Evolutionary conservation across 1,140 invertebrate species (phyloP).

Genomic region (Hyles vespertilio): DNA sequence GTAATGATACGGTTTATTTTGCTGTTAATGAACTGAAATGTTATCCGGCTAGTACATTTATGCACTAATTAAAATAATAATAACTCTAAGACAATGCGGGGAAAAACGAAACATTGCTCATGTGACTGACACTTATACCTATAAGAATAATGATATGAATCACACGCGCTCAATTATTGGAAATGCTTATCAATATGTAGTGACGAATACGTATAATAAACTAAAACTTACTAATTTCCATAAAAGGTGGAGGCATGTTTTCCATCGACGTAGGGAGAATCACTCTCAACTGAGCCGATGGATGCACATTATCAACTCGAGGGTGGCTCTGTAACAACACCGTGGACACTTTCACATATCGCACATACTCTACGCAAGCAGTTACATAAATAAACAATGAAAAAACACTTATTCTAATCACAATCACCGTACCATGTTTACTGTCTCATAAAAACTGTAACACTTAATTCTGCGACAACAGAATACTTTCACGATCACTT

Average conservation of each 20-base stretch:
- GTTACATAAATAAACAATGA: constrained; percentile 64
- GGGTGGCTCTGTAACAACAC: constrained; percentile 53
- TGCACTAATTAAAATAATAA: too few relatives aligned
- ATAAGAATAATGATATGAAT: background rate
- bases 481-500: too few relatives aligned
- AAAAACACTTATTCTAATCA: constrained; percentile 8
- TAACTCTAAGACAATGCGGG: too few relatives aligned
- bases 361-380: constrained; percentile 32
- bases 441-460: constrained; percentile 2
- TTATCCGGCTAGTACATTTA: too few relatives aligned
- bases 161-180: background rate
- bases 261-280: constrained; percentile 55
- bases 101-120: background rate
- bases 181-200: background rate
- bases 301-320: constrained; percentile 49
- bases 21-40: too few relatives aligned
- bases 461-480: too few relatives aligned
- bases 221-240: constrained; percentile 50
- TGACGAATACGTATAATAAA: too few relatives aligned
- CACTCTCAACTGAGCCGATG: constrained; percentile 51
- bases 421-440: constrained; percentile 51
- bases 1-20: too few relatives aligned
- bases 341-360: constrained; percentile 46
- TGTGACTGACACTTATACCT: too few relatives aligned
- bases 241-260: constrained; percentile 53